These are phyloP conservation scores for Epiblema foenella DNA, from an alignment of 2,888 invertebrate genomes.

Conservation along the genomic window DNA sequence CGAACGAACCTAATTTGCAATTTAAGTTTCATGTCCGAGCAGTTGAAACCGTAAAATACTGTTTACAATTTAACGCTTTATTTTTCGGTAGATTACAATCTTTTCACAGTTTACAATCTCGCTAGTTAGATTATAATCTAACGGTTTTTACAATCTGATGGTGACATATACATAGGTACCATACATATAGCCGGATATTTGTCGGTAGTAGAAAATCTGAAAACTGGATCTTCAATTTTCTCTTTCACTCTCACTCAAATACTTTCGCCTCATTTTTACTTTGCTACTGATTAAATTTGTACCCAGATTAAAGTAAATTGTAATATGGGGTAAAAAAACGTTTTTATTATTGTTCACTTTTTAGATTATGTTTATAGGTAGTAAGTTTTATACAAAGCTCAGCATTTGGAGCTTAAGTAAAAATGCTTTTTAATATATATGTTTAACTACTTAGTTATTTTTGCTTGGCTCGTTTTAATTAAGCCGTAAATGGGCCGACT, in stretches of 20 bases:
- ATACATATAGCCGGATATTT: neutral
- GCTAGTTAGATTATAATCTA: too few species aligned
- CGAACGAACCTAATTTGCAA: too few species aligned
- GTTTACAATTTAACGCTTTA: too few species aligned
- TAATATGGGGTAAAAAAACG: neutral
- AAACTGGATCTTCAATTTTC: neutral
- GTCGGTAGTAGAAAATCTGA: neutral
- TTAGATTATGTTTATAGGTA: neutral
- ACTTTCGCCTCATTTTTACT: neutral
- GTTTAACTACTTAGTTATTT: slow-evolving; percentile 2
- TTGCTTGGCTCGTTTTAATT: slow-evolving; percentile 3
- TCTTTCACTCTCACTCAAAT: neutral
- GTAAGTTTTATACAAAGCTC: neutral
- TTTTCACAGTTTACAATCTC: too few species aligned
- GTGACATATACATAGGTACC: too few species aligned
- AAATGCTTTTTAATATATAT: neutral
- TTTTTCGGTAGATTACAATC: too few species aligned
- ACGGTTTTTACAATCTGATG: too few species aligned
- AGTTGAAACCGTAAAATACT: too few species aligned
- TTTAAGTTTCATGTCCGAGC: too few species aligned
- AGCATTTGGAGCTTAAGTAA: neutral
- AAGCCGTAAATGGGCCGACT: too few species aligned
- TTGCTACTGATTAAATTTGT: neutral
- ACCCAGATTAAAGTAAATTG: neutral
- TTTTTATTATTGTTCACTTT: neutral